Evolutionary conservation across 2,113 vertebrate species (phyloP).

Genomic region (Pongo abelii): DNA sequence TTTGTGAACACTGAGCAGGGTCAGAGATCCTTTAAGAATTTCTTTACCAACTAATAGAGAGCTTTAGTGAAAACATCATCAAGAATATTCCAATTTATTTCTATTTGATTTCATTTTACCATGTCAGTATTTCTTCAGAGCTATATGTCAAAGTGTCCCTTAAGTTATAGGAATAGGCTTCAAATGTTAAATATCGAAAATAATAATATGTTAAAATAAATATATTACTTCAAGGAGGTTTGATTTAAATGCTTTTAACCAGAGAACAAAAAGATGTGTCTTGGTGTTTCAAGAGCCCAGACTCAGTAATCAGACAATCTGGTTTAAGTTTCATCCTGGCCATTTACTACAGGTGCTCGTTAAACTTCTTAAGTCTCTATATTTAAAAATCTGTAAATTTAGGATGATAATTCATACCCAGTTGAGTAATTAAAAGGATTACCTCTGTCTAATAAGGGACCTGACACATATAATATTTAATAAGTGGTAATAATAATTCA

Average conservation of each 20-base stretch:
- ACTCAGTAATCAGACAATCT: not conserved
- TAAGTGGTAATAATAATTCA: not conserved
- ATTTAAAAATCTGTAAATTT: not conserved
- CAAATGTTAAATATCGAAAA: slow-evolving; percentile 39
- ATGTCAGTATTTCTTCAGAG: slow-evolving; percentile 9
- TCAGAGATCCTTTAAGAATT: not conserved
- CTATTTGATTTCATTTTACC: not conserved
- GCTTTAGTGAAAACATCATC: not conserved
- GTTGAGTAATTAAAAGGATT: not conserved
- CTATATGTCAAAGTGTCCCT: not conserved
- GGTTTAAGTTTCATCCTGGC: not conserved
- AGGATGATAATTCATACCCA: not conserved
- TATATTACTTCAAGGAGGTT: not conserved
- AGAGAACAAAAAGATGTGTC: not conserved
- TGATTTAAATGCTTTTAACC: slow-evolving; percentile 29
- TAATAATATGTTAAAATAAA: slow-evolving; percentile 54
- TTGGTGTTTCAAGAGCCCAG: not conserved
- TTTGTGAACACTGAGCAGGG: not conserved
- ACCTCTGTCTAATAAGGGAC: not conserved
- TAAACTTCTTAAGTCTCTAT: not conserved
- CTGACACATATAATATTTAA: not conserved
- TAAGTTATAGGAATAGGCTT: slow-evolving; percentile 38
- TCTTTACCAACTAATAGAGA: not conserved
- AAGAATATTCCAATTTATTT: not conserved
- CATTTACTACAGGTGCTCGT: not conserved